Conservation (phyloP, 2,888 invertebrate genomes). For the Caenorhabditis sp. region DNA sequence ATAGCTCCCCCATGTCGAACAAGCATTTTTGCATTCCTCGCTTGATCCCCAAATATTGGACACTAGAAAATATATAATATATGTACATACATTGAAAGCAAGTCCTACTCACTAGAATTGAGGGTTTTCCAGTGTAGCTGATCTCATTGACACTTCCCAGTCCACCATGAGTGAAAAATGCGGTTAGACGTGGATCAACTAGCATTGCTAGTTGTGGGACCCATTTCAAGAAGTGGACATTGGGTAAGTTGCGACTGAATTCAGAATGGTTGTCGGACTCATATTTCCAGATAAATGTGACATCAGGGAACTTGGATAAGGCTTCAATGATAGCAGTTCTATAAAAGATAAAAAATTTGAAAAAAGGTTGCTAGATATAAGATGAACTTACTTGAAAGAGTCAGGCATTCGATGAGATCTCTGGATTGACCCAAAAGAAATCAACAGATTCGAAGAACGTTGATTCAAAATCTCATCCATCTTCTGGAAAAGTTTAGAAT, state of each 20-base stretch:
- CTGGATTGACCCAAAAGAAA: slow-evolving; percentile 32
- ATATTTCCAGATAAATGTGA: slow-evolving; percentile 36
- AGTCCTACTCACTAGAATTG: slow-evolving; percentile 2
- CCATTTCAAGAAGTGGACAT: slow-evolving; percentile 18
- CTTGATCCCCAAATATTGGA: slow-evolving; percentile 44
- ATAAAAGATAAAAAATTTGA: background rate
- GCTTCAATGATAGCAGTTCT: slow-evolving; percentile 9
- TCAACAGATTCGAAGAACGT: slow-evolving; percentile 13
- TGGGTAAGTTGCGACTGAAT: slow-evolving; percentile 10
- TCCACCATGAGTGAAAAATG: slow-evolving; percentile 34
- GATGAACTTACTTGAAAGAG: slow-evolving; percentile 7
- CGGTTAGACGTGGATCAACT: slow-evolving; percentile 16
- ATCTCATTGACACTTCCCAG: slow-evolving; percentile 33
- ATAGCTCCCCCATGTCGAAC: slow-evolving; percentile 30
- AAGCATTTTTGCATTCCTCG: slow-evolving; percentile 44
- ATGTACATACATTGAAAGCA: background rate
- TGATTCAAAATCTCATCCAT: slow-evolving; percentile 9
- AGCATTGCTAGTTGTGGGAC: background rate
- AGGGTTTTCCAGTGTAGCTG: slow-evolving; percentile 31
- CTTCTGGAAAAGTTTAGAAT: too few species aligned
- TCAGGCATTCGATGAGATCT: slow-evolving; percentile 31
- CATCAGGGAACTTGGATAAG: slow-evolving; percentile 11
- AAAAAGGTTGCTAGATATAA: background rate
- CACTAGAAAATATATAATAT: slow-evolving; percentile 6
- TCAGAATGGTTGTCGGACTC: slow-evolving; percentile 8